Base-by-base conservation (phyloP, 2,888 invertebrate species). In the Formica aserva region DNA sequence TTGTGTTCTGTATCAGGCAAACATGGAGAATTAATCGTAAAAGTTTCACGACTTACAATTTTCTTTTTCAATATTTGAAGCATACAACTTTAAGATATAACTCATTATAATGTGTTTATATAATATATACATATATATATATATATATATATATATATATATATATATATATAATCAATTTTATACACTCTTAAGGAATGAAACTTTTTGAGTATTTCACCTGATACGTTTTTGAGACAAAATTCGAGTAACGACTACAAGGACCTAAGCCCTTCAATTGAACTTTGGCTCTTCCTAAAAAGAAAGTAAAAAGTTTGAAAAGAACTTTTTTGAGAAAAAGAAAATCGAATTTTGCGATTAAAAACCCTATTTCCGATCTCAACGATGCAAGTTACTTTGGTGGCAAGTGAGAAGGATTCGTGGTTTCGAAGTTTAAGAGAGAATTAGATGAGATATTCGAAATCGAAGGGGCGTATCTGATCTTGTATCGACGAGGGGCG, bases 331-430 rank as follows among this genome's bases (percentile, higher is more conserved):
- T 1, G 60, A 32, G 13, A 60, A 72, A 60, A 60, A 74, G 78
- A 60, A 80, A 80, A 80, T 80, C 74, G 74, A 80, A 74, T 80
- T 78, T 60, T 45, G 60, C 60, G 78, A 80, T 80, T 80, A 80
- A 60, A 78, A 78, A 45, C 26, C 35, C 45, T 38, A 62, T 80
- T 80, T 8, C 74, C 74, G 74, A 74, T 72, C 60, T 13, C 35
- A 45, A 60, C 60, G 60, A 74, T 18, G 74, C 60, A 52, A 74
- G 74, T 74, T 72, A 72, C 60, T 74, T 72, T 60, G n/a, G 74
- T 55, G 45, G 78, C 60, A 72, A 80, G 78, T 60, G 78, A 80
- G 78, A 80, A 72, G 78, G 78, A 72, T 80, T 60, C 74, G 78
- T 60, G 78, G 74, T 60, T 72, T 80, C 57, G 13, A 80, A 80